A percentile compares a stretch with the other conserved stretches of the same genome.
phyloP scores from a whole-genome alignment of 2,888 invertebrate species.

The Pseudococcus viburni region DNA sequence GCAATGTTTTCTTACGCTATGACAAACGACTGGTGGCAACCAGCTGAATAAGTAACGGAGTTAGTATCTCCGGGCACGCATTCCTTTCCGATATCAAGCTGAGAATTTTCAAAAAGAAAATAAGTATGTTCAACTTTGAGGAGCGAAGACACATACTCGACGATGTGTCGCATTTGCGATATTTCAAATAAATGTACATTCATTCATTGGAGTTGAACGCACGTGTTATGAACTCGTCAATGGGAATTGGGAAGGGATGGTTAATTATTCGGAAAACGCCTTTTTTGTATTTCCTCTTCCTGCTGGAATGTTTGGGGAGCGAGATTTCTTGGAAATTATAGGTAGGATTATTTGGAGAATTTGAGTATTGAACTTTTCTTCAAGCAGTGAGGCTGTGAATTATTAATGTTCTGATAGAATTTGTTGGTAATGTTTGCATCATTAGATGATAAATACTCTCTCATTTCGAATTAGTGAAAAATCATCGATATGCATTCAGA shows the following conservation, averaged over 20 bases:
- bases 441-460: no score
- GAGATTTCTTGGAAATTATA: not conserved
- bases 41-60: not conserved
- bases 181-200: not conserved
- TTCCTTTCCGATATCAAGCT: conserved; percentile 6
- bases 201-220: not conserved
- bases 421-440: no score
- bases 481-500: no score
- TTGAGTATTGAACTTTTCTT: no score
- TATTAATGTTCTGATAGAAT: no score
- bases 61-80: not conserved
- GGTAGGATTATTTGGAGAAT: no score
- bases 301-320: not conserved
- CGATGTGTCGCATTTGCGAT: not conserved
- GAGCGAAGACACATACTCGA: not conserved
- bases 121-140: not conserved
- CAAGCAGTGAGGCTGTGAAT: no score
- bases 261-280: not conserved
- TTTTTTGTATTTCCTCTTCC: not conserved
- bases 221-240: not conserved
- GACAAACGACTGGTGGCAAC: conserved; percentile 12
- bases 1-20: not conserved
- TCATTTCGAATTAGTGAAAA: no score
- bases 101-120: conserved; percentile 5
- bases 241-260: not conserved